Conservation (phyloP, 2,888 invertebrate species). For the Lymantria monacha region DNA sequence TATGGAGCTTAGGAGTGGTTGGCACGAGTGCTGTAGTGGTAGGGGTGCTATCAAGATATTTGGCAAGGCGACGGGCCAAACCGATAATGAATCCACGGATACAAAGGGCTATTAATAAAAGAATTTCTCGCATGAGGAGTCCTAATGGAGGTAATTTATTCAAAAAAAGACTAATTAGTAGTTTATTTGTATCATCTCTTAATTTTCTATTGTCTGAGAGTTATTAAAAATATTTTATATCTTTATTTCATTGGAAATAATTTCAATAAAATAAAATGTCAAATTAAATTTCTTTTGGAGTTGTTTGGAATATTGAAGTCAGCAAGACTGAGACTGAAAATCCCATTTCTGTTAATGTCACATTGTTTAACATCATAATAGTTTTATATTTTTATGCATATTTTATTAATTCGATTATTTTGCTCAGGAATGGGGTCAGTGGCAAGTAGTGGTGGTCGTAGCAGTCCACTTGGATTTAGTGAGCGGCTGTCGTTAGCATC, state of each 20-base stretch:
- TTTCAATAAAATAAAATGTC: neutral
- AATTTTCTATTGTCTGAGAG: neutral
- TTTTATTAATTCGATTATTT: neutral
- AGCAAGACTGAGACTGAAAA: too few species aligned
- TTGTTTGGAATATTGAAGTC: too few species aligned
- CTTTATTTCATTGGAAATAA: neutral
- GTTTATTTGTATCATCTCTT: neutral
- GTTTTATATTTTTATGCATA: too few species aligned
- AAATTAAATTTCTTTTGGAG: too few species aligned
- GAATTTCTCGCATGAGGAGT: slow-evolving; percentile 85
- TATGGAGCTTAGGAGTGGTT: slow-evolving; percentile 87
- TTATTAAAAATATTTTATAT: neutral
- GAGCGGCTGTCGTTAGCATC: slow-evolving; percentile 87
- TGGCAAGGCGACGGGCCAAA: slow-evolving; percentile 86
- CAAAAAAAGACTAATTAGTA: neutral
- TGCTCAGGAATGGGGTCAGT: slow-evolving; percentile 82
- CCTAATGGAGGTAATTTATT: slow-evolving; percentile 82
- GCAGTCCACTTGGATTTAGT: slow-evolving; percentile 83
- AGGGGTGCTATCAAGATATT: slow-evolving; percentile 90
- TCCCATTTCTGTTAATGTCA: too few species aligned
- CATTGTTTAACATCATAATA: too few species aligned
- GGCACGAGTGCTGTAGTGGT: slow-evolving; percentile 90
- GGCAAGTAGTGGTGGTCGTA: slow-evolving; percentile 85
- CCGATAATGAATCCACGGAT: slow-evolving; percentile 83
- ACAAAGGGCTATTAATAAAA: slow-evolving; percentile 79